Percentiles rank a stretch among this genome's conserved stretches.
These are phyloP conservation scores for Ammodytes marinus DNA, from an alignment of 2,113 vertebrate genomes.

Conservation along the genomic window DNA sequence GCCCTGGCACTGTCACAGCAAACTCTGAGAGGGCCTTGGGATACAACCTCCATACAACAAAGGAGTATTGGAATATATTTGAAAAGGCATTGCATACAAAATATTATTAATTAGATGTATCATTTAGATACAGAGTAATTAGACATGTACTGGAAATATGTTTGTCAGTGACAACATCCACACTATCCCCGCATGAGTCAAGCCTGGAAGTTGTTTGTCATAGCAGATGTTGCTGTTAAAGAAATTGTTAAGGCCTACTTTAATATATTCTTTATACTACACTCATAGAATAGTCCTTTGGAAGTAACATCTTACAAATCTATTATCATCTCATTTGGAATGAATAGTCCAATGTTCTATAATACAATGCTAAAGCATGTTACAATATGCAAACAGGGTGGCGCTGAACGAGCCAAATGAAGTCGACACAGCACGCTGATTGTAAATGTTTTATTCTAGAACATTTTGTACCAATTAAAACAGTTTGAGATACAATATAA, in stretches of 20 bases:
- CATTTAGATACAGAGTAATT: not conserved
- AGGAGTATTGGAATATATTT: not conserved
- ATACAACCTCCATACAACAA: not conserved
- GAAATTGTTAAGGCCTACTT: not conserved
- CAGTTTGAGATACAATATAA: conserved; percentile 93
- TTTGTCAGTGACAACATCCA: not conserved
- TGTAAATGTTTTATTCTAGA: conserved; percentile 95
- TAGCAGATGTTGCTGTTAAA: not conserved
- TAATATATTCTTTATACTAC: not conserved
- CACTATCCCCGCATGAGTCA: not conserved
- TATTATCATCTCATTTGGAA: not conserved
- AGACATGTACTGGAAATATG: not conserved
- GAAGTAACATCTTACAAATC: no score
- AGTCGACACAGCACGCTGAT: conserved; percentile 60
- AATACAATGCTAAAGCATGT: not conserved
- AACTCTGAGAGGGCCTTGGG: not conserved
- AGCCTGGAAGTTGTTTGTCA: not conserved
- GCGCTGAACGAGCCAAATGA: conserved; percentile 34
- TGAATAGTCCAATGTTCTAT: no score
- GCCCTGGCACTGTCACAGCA: not conserved
- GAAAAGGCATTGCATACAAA: not conserved
- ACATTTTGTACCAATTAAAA: conserved; percentile 96
- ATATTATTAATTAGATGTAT: not conserved
- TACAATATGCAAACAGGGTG: not conserved
- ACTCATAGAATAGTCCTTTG: no score